Base-by-base conservation (phyloP, 1,140 invertebrate genomes). In the Mactra quadrangularis region DNA sequence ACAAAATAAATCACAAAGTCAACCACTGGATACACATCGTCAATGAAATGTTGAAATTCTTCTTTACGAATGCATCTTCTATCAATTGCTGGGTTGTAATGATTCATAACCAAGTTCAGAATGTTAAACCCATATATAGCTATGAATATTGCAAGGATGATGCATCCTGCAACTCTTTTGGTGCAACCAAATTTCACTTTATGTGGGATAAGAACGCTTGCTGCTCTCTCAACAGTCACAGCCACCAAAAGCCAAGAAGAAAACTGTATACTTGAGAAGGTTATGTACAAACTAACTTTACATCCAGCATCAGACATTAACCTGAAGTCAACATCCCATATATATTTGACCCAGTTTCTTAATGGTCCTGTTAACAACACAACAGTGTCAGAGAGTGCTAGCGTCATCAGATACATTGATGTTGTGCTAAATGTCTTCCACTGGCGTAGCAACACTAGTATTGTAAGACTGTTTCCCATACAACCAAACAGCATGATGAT, bases 241-340 rank as follows among this genome's bases (percentile, higher is more conserved):
- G 83, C 68, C 13, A 87, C 88, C 3, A 89, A 60, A 1, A 86
- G 71, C 88, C 88, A 90, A 2, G 87, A 70, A 3, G 88, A 89
- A 17, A 64, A 64, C 27, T 87, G 70, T 6, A 81, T 15, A 0
- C 74, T 45, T 7, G 71, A 45, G 62, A 87, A 88, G 9, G 85
- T 71, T 4, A 84, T 27, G 68, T 68, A 89, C 0, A 70, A 29
- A 15, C 85, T 85, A 0, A 82, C 15, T 57, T 83, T 85, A 77
- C 89, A 89, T 1, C 81, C 25, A 3, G 45, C 45, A 13, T 47
- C 19, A 22, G 70, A 64, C 7, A 75, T 22, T 1, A 50, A 11
- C 3, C 88, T 72, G 1, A 89, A 35, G 27, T 89, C 88, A 4
- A 81, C 15, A 1, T 81, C 75, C 33, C 85, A 86, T 0, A 45